Conservation (phyloP, 2,113 vertebrate genomes). For the Sakesphorus luctuosus region DNA sequence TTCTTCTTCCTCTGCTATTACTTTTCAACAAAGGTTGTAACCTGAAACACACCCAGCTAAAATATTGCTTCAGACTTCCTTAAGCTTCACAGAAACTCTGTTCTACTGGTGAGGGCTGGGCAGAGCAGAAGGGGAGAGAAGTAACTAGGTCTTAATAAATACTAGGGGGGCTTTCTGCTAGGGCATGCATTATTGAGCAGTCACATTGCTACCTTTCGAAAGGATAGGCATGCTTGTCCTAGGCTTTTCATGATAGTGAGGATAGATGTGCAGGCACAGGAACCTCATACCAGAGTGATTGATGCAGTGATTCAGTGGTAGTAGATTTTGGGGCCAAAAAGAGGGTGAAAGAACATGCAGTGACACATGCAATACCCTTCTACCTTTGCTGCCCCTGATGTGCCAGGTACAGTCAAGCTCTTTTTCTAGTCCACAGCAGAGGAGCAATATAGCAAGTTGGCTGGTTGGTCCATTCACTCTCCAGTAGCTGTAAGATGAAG, state of each 20-base stretch:
- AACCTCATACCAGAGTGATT: not conserved
- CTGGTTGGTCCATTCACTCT: not conserved
- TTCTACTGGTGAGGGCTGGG: not conserved
- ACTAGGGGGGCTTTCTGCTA: not conserved
- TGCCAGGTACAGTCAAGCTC: not conserved
- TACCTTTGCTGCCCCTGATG: not conserved
- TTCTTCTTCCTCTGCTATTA: not conserved
- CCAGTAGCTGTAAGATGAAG: not conserved
- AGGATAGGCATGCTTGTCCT: not conserved
- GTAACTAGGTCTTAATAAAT: not conserved
- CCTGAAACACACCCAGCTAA: not conserved
- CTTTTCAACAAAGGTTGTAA: not conserved
- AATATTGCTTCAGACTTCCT: not conserved
- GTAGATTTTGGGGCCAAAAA: not conserved
- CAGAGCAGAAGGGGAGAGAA: not conserved
- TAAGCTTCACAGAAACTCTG: not conserved
- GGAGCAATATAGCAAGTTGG: not conserved
- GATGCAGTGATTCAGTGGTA: not conserved
- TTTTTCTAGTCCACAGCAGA: not conserved
- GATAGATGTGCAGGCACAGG: not conserved
- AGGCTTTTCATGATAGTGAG: not conserved
- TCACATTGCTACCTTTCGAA: not conserved
- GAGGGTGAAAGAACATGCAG: not conserved
- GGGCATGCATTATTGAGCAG: not conserved
- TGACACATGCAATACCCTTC: not conserved